Evolutionary conservation across 2,113 vertebrate genomes (phyloP).

Genomic region (Isichthys henryi): DNA sequence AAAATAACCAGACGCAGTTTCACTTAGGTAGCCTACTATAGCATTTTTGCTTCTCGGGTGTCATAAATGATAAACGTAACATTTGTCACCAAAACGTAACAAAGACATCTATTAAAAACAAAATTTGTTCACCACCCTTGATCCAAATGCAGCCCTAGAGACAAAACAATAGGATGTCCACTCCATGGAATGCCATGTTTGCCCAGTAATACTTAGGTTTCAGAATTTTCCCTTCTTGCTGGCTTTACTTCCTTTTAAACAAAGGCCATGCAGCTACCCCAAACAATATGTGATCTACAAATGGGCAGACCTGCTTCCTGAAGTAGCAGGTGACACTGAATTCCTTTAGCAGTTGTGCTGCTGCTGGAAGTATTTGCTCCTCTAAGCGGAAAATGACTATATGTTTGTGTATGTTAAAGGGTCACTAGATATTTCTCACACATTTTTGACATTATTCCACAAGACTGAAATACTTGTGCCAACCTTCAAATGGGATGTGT

Average conservation of each 20-base stretch:
- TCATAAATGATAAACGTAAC: not conserved
- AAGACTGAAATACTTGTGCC: not conserved
- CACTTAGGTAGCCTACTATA: not conserved
- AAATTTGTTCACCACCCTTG: not conserved
- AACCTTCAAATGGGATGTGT: not conserved
- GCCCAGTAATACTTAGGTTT: not conserved
- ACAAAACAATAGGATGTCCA: not conserved
- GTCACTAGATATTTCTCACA: not conserved
- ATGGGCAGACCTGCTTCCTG: slow-evolving; percentile 16
- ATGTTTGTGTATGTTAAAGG: not conserved
- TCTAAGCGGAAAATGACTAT: not conserved
- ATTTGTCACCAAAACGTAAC: not conserved
- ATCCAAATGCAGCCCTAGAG: not conserved
- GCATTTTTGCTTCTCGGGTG: not conserved
- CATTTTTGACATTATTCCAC: not conserved
- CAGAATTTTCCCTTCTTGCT: not conserved
- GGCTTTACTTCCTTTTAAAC: slow-evolving; percentile 32
- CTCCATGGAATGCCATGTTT: not conserved
- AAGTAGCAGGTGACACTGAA: slow-evolving; percentile 23
- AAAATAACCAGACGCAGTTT: not conserved
- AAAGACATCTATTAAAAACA: not conserved
- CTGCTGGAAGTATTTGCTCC: not conserved
- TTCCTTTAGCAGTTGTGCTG: slow-evolving; percentile 10
- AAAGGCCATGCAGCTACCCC: slow-evolving; percentile 17
- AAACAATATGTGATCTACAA: not conserved